Percentiles rank a stretch among this genome's conserved stretches.
Evolutionary conservation across 2,113 vertebrate species (phyloP).

Genomic region (Syngnathus typhle): DNA sequence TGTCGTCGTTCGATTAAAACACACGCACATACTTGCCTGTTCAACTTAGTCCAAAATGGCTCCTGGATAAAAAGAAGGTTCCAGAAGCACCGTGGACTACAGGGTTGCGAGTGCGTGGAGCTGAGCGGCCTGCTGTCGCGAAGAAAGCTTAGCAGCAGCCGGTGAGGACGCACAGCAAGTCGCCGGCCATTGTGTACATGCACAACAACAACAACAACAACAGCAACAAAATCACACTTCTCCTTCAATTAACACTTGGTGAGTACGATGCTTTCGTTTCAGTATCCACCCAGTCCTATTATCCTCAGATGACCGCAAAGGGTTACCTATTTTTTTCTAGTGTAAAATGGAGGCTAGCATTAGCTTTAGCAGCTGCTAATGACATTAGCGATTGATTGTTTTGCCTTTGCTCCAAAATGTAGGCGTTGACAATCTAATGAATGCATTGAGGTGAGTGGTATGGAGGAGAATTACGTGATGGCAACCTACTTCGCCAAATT

Average conservation of each 20-base stretch:
- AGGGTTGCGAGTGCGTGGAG: conserved; percentile 33
- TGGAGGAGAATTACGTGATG: not conserved
- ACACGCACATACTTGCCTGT: not conserved
- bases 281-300: not conserved
- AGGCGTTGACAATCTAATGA: not conserved
- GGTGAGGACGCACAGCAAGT: not conserved
- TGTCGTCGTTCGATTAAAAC: not conserved
- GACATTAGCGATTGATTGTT: conserved; percentile 33
- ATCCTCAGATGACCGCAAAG: not conserved
- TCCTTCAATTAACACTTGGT: conserved; percentile 18
- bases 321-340: not conserved
- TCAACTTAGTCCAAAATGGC: conserved; percentile 48
- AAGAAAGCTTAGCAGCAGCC: not conserved
- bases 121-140: conserved; percentile 45
- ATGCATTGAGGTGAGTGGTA: not conserved
- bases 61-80: conserved; percentile 64
- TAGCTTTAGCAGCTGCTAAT: conserved; percentile 51
- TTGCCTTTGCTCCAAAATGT: not conserved
- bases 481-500: not conserved
- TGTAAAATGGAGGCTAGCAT: conserved; percentile 17
- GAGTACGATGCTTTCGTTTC: conserved; percentile 13
- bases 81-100: conserved; percentile 50
- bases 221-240: not conserved
- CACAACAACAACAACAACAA: conserved; percentile 14
- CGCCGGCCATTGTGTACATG: conserved; percentile 40